Conservation (phyloP, 1,140 invertebrate species). For the Andrena cerasifolii region DNA sequence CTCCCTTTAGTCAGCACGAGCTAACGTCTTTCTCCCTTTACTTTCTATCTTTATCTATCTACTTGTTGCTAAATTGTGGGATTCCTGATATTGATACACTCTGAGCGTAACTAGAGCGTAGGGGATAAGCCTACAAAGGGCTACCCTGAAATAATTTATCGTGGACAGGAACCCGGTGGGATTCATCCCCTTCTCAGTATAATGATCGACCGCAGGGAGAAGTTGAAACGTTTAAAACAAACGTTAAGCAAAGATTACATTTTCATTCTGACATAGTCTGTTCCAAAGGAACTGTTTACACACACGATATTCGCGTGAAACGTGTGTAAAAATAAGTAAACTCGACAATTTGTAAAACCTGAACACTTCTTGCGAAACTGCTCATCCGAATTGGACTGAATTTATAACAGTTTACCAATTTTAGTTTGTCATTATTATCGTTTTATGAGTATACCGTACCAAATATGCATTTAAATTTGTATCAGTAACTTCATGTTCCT, state of each 20-base stretch:
- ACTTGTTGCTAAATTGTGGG: slow-evolving; percentile 36
- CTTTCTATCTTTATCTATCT: slow-evolving; percentile 43
- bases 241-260: not conserved
- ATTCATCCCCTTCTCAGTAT: not conserved
- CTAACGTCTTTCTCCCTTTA: slow-evolving; percentile 3
- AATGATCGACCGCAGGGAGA: not conserved
- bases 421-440: too few species aligned
- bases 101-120: slow-evolving; percentile 42
- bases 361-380: too few species aligned
- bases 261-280: too few species aligned
- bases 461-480: too few species aligned
- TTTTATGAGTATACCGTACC: too few species aligned
- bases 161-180: slow-evolving; percentile 15
- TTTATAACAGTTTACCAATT: too few species aligned
- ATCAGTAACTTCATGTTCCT: too few species aligned
- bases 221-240: not conserved
- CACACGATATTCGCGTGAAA: too few species aligned
- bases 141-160: slow-evolving; percentile 46
- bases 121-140: slow-evolving; percentile 40
- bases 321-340: too few species aligned
- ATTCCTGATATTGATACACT: slow-evolving; percentile 42
- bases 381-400: too few species aligned
- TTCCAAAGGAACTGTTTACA: too few species aligned
- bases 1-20: not conserved
- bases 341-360: too few species aligned